Conservation (phyloP, 2,888 invertebrate genomes). For the Drosophila rubida region DNA sequence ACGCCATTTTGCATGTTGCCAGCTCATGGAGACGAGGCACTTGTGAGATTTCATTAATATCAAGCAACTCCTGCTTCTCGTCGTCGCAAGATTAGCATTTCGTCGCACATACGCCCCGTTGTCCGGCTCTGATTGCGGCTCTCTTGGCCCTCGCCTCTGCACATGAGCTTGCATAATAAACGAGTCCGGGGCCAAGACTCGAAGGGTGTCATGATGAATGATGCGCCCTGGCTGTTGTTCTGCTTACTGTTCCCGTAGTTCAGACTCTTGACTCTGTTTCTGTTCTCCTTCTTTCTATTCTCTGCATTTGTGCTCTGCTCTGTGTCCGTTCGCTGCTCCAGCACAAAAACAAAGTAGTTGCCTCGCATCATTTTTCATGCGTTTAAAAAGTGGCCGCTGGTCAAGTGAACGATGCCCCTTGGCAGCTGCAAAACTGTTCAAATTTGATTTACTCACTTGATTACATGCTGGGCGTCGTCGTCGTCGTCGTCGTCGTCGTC, state of each 20-base stretch:
- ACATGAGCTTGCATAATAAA: slow-evolving; percentile 82
- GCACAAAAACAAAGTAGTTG: slow-evolving; percentile 1
- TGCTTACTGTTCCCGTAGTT: slow-evolving; percentile 3
- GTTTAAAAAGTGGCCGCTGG: slow-evolving; percentile 73
- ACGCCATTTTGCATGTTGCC: slow-evolving; percentile 76
- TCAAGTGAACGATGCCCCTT: slow-evolving; percentile 38
- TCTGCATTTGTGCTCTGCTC: not conserved
- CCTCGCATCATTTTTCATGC: slow-evolving; percentile 81
- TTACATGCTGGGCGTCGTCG: slow-evolving; percentile 49
- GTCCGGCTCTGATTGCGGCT: slow-evolving; percentile 34
- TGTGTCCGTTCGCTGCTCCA: not conserved
- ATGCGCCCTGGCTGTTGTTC: slow-evolving; percentile 43
- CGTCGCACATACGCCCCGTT: slow-evolving; percentile 72
- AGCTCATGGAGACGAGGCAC: slow-evolving; percentile 48
- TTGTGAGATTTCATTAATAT: slow-evolving; percentile 79
- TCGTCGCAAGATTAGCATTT: slow-evolving; percentile 70
- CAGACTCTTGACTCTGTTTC: slow-evolving; percentile 23
- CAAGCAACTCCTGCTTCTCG: slow-evolving; percentile 14
- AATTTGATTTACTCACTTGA: slow-evolving; percentile 84
- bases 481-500: too few species aligned
- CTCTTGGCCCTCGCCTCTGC: not conserved
- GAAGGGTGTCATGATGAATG: slow-evolving; percentile 81
- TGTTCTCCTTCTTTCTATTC: slow-evolving; percentile 13
- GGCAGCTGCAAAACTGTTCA: slow-evolving; percentile 80
- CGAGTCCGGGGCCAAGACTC: slow-evolving; percentile 50